phyloP scores from a whole-genome alignment of 2,888 invertebrate genomes.

The Cephus pygmeus region DNA sequence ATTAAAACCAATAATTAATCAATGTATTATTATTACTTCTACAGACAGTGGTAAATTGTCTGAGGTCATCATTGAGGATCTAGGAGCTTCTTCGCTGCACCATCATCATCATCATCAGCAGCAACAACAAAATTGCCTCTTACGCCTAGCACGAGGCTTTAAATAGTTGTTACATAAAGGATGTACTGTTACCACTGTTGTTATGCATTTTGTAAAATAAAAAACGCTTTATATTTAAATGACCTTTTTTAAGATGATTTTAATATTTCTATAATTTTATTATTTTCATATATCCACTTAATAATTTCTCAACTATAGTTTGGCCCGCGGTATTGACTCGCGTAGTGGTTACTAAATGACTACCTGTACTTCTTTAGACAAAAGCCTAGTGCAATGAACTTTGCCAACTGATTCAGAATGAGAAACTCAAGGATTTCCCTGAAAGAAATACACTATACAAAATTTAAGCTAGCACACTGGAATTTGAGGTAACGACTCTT shows the following conservation, averaged over 20 bases:
- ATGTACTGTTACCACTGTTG: not conserved
- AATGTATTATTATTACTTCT: not conserved
- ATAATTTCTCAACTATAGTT: not conserved
- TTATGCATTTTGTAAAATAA: conserved; percentile 10
- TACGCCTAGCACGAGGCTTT: not conserved
- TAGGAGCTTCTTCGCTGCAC: not conserved
- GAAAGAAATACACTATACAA: not conserved
- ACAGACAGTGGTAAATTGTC: not conserved
- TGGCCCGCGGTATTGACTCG: not conserved
- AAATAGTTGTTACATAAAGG: not conserved
- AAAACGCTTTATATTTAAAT: not conserved
- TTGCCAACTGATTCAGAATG: not conserved
- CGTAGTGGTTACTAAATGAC: not conserved
- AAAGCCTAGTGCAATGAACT: not conserved
- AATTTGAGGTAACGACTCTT: not conserved
- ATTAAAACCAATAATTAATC: not conserved
- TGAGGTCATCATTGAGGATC: not conserved
- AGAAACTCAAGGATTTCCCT: not conserved
- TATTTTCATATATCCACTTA: not conserved
- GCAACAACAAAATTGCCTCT: not conserved
- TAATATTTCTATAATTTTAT: not conserved
- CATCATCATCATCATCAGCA: not conserved
- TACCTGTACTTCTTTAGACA: not conserved
- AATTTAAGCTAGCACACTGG: not conserved
- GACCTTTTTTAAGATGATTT: not conserved